Base-by-base conservation (phyloP, 2,797 vertebrate genomes). In the Onychomys torridus region DNA sequence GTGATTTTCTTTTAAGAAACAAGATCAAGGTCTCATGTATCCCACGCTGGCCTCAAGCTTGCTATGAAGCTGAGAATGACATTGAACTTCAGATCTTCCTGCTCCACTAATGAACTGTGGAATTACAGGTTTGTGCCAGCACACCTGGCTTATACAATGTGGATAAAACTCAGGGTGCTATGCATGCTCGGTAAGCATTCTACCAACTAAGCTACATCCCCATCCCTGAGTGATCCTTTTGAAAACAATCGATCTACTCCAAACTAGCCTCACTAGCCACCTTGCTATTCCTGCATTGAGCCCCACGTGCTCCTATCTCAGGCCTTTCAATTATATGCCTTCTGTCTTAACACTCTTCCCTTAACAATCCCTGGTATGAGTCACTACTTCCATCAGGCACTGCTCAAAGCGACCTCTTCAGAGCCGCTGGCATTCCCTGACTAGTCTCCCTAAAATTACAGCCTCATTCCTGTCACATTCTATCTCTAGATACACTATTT, bases 271-370 rank as follows among this genome's bases (percentile, higher is more conserved):
- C 46, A 9, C 34, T 34, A 94, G 84, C 76, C 92, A 90, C 84
- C 29, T 73, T 95, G 89, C 63, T 82, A 19, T 75, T 88, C 81
- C 69, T 84, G 90, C 92, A 92, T 55, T 46, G 93, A 95, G 85
- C 23, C 89, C 75, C 0, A 1, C 32, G n/a, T 19, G 46, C 37
- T 69, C 25, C 55, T 67, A 16, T 49, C 82, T 90, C 32, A 57
- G 78, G 86, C 6, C 69, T 78, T 93, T 67, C 40, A 87, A 40
- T 37, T 34, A 9, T 32, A 29, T 89, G 75, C 61, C 57, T 93
- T 93, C 63, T 94, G 52, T 55, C 49, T 1, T 52, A 94, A 61
- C 40, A 86, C 17, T 90, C 29, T 82, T 75, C 46, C 55, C 59
- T 37, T 55, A 94, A 94, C 69, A 25, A 78, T 34, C n/a, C 49